Evolutionary conservation across 2,888 invertebrate species (phyloP).

Genomic region (Phytoseiulus persimilis): DNA sequence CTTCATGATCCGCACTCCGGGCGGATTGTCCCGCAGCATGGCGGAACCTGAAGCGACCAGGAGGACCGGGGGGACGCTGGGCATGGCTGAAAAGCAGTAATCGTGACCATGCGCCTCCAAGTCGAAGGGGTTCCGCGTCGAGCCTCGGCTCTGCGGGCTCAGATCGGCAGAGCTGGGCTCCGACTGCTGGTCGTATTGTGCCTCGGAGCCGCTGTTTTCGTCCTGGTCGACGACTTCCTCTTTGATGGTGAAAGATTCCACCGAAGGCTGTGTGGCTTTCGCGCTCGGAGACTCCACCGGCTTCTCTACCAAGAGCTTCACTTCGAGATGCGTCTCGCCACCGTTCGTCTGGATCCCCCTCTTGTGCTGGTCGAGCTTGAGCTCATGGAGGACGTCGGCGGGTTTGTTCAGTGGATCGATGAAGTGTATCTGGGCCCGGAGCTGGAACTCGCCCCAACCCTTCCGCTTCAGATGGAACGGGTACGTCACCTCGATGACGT

Average conservation of each 20-base stretch:
- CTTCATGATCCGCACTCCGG: neutral
- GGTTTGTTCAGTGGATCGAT: constrained; percentile 65
- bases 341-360: constrained; percentile 76
- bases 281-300: neutral
- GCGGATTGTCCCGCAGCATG: neutral
- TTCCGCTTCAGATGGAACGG: constrained; percentile 75
- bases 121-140: neutral
- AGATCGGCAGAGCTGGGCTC: neutral
- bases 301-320: constrained; percentile 25
- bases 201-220: neutral
- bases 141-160: neutral
- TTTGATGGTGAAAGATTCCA: neutral
- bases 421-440: constrained; percentile 71
- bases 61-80: neutral
- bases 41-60: constrained; percentile 7
- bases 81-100: constrained; percentile 46
- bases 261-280: neutral
- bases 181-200: neutral
- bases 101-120: constrained; percentile 32
- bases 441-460: constrained; percentile 87
- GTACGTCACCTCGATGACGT: constrained; percentile 69
- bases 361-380: constrained; percentile 66
- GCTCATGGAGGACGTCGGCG: constrained; percentile 63
- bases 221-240: neutral
- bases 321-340: constrained; percentile 59